Evolutionary conservation across 2,888 invertebrate species (phyloP).

Genomic region (Meteorus cinctellus): DNA sequence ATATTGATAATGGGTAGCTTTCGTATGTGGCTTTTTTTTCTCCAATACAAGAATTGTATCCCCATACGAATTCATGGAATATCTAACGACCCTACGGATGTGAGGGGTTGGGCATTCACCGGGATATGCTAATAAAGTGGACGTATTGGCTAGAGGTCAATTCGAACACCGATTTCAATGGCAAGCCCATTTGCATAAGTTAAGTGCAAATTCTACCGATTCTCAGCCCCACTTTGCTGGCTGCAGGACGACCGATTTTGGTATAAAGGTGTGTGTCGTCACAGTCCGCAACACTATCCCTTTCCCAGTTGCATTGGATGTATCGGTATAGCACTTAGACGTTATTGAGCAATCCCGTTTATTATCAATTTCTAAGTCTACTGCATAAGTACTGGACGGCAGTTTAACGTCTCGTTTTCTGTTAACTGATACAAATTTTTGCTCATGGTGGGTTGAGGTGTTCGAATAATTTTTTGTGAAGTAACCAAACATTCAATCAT

Average conservation of each 20-base stretch:
- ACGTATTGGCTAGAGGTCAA: slow-evolving; percentile 45
- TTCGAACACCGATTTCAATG: slow-evolving; percentile 49
- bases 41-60: background rate
- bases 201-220: slow-evolving; percentile 43
- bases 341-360: background rate
- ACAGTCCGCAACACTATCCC: background rate
- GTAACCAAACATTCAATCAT: slow-evolving; percentile 38
- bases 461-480: slow-evolving; percentile 15
- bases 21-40: no score
- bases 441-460: slow-evolving; percentile 5
- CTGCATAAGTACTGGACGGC: background rate
- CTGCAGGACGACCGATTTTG: slow-evolving; percentile 41
- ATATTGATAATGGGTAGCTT: no score
- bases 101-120: background rate
- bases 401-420: background rate
- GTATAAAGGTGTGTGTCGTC: slow-evolving; percentile 46
- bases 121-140: slow-evolving; percentile 16
- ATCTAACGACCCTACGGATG: background rate
- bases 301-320: background rate
- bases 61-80: background rate
- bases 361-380: background rate
- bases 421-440: background rate
- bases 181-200: slow-evolving; percentile 48
- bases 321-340: background rate
- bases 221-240: background rate